Percentiles rank a stretch among this genome's conserved stretches.
These are phyloP conservation scores for Trichoplusia ni DNA, from an alignment of 1,140 invertebrate genomes.

Conservation along the genomic window DNA sequence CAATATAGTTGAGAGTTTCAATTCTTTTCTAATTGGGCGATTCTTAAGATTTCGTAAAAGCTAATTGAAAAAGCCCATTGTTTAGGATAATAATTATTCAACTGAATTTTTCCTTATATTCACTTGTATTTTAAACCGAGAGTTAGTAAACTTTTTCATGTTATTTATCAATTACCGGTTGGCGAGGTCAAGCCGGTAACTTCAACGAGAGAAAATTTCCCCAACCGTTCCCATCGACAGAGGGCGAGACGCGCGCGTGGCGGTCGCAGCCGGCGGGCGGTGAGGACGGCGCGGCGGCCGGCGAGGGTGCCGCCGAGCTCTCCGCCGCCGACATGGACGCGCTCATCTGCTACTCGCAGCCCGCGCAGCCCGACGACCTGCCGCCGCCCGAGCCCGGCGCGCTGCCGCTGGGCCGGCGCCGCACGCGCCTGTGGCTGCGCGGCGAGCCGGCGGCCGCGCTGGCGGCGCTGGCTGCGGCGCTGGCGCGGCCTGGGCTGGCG, in stretches of 20 bases:
- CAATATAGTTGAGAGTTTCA: no score
- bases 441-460: conserved; percentile 45
- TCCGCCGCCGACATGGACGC: conserved; percentile 58
- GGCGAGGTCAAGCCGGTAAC: background rate
- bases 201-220: background rate
- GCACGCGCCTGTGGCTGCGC: conserved; percentile 89
- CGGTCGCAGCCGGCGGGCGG: conserved; percentile 64
- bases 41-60: no score
- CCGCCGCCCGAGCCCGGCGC: conserved; percentile 79
- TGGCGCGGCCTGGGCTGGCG: conserved; percentile 79
- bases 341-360: conserved; percentile 92
- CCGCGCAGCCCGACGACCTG: conserved; percentile 91
- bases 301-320: conserved; percentile 43
- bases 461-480: conserved; percentile 60
- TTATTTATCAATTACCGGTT: no score
- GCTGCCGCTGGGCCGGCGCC: conserved; percentile 88
- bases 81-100: no score
- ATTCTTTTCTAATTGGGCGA: no score
- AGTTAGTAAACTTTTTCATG: no score
- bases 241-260: conserved; percentile 42
- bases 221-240: conserved; percentile 24
- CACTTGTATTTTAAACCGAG: no score
- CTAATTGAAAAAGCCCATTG: no score
- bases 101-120: no score
- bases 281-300: conserved; percentile 43